Evolutionary conservation across 2,113 vertebrate genomes (phyloP).

Genomic region (Ascaphus truei): DNA sequence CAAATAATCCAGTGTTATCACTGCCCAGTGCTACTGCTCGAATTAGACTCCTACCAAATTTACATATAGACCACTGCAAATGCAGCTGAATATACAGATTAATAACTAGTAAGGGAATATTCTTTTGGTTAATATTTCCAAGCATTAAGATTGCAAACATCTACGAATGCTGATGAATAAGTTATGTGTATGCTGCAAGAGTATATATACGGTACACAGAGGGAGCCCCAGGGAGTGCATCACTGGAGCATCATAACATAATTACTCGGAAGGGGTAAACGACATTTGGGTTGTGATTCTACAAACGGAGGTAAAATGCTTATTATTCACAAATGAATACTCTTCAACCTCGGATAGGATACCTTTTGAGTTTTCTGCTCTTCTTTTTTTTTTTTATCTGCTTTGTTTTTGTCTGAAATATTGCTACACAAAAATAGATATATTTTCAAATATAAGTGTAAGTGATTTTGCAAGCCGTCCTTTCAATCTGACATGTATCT

Average conservation of each 20-base stretch:
- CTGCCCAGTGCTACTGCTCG: too few relatives aligned
- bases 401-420: neutral
- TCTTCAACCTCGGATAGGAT: conserved; percentile 7
- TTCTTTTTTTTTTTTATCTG: neutral
- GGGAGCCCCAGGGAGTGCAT: conserved; percentile 17
- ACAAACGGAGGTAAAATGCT: conserved; percentile 5
- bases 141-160: conserved; percentile 12
- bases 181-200: conserved; percentile 19
- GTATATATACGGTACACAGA: conserved; percentile 29
- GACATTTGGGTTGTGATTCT: conserved; percentile 14
- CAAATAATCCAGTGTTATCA: too few relatives aligned
- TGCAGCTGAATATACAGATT: neutral
- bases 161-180: conserved; percentile 31
- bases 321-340: conserved; percentile 19
- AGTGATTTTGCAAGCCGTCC: too few relatives aligned
- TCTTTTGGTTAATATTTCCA: conserved; percentile 24
- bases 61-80: neutral
- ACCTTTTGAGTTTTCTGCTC: neutral
- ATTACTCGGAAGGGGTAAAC: conserved; percentile 10
- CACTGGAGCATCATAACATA: conserved; percentile 16
- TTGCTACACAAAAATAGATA: too few relatives aligned
- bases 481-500: too few relatives aligned
- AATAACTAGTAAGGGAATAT: neutral
- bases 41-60: neutral
- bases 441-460: too few relatives aligned